These are phyloP conservation scores for Enteromius paludinosus DNA, from an alignment of 2,797 vertebrate species.

Conservation along the genomic window DNA sequence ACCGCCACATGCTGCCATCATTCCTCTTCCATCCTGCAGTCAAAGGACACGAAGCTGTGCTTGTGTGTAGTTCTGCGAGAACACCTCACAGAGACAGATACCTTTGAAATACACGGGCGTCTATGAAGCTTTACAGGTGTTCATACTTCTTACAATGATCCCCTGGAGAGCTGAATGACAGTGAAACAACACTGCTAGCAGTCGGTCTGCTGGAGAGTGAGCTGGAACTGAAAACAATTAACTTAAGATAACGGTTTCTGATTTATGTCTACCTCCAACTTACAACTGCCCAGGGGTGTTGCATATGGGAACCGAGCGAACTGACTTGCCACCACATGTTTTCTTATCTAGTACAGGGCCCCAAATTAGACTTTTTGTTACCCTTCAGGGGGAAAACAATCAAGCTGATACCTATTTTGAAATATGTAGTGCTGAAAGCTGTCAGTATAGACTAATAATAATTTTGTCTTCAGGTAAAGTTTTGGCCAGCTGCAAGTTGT, in stretches of 20 bases:
- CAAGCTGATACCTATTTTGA: constrained; percentile 11
- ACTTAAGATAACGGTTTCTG: constrained; percentile 11
- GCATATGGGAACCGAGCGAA: neutral
- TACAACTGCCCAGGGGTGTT: constrained; percentile 8
- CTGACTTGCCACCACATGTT: constrained; percentile 12
- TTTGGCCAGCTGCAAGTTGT: neutral
- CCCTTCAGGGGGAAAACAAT: neutral
- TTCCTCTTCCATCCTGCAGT: constrained; percentile 2
- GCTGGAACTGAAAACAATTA: neutral
- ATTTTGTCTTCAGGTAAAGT: neutral
- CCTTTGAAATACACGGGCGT: constrained; percentile 2
- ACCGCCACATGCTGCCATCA: neutral
- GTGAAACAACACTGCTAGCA: neutral
- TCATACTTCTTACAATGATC: constrained; percentile 6
- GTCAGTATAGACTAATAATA: neutral
- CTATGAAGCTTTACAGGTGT: constrained; percentile 21
- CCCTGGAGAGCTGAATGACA: constrained; percentile 15
- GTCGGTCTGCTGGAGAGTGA: neutral
- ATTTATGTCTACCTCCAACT: neutral
- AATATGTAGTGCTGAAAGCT: neutral
- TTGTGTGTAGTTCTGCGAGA: neutral
- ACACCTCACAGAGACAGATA: neutral
- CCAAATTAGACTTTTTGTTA: neutral
- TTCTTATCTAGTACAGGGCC: neutral
- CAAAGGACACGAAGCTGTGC: neutral